Base-by-base conservation (phyloP, 2,113 vertebrate genomes). In the Bungarus multicinctus region DNA sequence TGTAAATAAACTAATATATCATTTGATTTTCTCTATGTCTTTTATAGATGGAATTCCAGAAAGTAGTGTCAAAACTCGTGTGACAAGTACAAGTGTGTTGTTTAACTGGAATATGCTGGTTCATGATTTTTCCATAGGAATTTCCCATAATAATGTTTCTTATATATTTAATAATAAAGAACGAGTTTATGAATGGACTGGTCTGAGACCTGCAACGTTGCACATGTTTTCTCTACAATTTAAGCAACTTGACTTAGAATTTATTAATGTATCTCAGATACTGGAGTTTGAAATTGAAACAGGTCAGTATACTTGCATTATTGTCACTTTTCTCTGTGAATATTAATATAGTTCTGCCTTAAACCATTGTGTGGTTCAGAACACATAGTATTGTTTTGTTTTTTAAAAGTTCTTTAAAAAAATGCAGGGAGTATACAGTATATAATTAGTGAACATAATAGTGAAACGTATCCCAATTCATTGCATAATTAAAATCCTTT, bases 201-300 rank as follows among this genome's bases (percentile, higher is more conserved):
- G 97, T 95, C 97, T 99, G 93, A 96, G 92, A 89, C 97, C 98
- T n/a, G 98, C 96, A 54, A 97, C 97, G 0, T 91, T 94, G 43
- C 97, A 98, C 95, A 96, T 91, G 34, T 98, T 98, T 95, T 95
- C 91, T 5, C 97, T 98, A 94, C 34, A 94, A 93, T 98, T 98
- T 96, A 96, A 97, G 47, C 97, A 98, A 1, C 86, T 95, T 12
- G 55, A 98, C 90, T 93, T 96, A 90, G 94, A 96, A 60, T 95
- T 94, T 85, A 91, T 98, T 92, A 98, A 96, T 43, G 27, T 98
- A 43, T 98, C 96, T 94, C 98, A 99, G 30, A 97, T 92, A 69
- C 92, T 98, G 93, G 81, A 96, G 94, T 53, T 98, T 95, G 92
- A 95, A 91, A 91, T 97, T 91, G 98, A 98, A 97, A 99, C 98